Base-by-base conservation (phyloP, 2,797 vertebrate species). In the Enteromius unitaeniatus region DNA sequence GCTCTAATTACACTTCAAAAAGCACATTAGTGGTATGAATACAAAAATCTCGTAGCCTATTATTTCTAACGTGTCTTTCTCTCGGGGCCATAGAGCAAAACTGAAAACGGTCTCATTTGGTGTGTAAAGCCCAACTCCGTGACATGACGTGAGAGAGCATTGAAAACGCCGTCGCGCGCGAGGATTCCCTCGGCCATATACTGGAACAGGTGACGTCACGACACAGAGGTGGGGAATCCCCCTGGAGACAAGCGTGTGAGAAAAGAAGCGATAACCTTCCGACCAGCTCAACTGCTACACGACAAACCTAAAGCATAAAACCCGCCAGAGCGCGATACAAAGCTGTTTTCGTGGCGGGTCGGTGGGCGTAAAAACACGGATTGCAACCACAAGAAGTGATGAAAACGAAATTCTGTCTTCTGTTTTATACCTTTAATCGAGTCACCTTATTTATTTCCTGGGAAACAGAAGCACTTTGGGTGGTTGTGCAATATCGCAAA, bases 181-280 rank as follows among this genome's bases (percentile, higher is more conserved):
- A 87, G 88, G 88, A 84, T 87, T 88, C 87, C 87, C 87, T 89
- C 73, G 11, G 62, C 77, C 82, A 74, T 78, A 81, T 87, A 85
- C 84, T 87, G 88, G 87, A 87, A 85, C 51, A 1, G 74, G 40
- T 88, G 79, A 89, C 83, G 74, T 89, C 80, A 89, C 34, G 40
- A 65, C 55, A 47, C 69, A 64, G 75, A 82, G 58, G 81, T 73
- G 78, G 87, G 88, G 88, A 83, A 81, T 76, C 69, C 82, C 88
- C 85, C 23, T 4, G 26, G 34, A 55, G 53, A 78, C 42, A 11
- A 40, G 62, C 23, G n/a, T 31, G 13, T 37, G 51, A 72, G 21
- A 81, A 34, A 23, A 79, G 21, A 7, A 31, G 5, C 14, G 1
- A 69, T 4, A 65, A 3, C 14, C 21, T 45, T 49, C 5, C 10